Conservation (phyloP, 2,888 invertebrate species). For the Leucophenga montana region DNA sequence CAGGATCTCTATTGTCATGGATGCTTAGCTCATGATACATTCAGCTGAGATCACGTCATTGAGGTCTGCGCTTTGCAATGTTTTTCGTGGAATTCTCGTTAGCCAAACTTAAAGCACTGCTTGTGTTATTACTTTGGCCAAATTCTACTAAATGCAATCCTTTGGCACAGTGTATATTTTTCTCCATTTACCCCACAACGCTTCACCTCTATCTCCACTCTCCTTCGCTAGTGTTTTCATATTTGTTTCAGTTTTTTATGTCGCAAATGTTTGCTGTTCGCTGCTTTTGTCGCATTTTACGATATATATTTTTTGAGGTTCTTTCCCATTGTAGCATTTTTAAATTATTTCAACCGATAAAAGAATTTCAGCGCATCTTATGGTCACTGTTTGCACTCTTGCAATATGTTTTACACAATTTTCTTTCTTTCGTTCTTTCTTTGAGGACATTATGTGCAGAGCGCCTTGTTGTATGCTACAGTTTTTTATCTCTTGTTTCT, state of each 20-base stretch:
- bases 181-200: too few species aligned
- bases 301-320: constrained; percentile 18
- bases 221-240: constrained; percentile 17
- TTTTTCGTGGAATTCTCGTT: too few species aligned
- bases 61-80: too few species aligned
- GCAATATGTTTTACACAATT: constrained; percentile 57
- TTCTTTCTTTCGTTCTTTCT: not conserved
- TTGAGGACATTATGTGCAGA: not conserved
- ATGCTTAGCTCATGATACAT: too few species aligned
- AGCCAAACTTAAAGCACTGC: too few species aligned
- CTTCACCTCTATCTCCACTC: too few species aligned
- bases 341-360: constrained; percentile 65
- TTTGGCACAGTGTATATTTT: too few species aligned
- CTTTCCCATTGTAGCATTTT: constrained; percentile 44
- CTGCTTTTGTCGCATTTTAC: constrained; percentile 9
- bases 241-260: constrained; percentile 9
- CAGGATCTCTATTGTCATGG: too few species aligned
- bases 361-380: constrained; percentile 66
- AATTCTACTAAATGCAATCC: too few species aligned
- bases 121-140: too few species aligned
- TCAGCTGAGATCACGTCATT: too few species aligned
- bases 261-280: not conserved
- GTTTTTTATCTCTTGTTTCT: constrained; percentile 26
- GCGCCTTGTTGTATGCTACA: constrained; percentile 36
- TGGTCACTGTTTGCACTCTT: constrained; percentile 60